Evolutionary conservation across 23 tunicate species (phyloP).

Genomic region (Oikopleura vanhoeffeni): DNA sequence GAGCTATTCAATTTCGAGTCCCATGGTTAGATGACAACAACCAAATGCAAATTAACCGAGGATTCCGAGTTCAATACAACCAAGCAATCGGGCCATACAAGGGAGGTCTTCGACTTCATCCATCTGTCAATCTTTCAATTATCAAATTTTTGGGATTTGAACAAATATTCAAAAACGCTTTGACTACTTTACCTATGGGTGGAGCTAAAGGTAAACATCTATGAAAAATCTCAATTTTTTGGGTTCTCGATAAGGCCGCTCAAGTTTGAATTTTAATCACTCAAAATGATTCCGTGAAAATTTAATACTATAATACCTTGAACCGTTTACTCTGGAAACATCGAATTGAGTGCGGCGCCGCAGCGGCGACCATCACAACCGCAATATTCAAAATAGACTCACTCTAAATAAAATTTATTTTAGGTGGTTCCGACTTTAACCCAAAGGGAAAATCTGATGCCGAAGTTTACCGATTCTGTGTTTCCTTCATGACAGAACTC

Average conservation of each 20-base stretch:
- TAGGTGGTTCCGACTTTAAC: conserved; percentile 85
- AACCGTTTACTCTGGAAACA: too few species aligned
- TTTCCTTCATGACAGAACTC: conserved; percentile 94
- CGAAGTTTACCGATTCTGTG: conserved; percentile 78
- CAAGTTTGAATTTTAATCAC: too few species aligned
- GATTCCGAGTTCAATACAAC: conserved; percentile 93
- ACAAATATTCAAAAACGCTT: conserved; percentile 95
- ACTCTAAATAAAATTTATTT: too few species aligned
- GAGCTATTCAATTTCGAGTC: conserved; percentile 78
- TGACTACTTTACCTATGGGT: conserved; percentile 97
- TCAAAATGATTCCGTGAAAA: too few species aligned
- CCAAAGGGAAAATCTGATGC: conserved; percentile 92
- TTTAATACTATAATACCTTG: too few species aligned
- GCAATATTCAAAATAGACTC: too few species aligned
- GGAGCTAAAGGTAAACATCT: conserved; percentile 94
- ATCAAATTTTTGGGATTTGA: conserved; percentile 95
- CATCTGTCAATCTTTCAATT: conserved; percentile 87
- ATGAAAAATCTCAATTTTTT: too few species aligned
- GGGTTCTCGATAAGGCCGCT: too few species aligned
- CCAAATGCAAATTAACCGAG: conserved; percentile 81
- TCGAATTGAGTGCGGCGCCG: too few species aligned
- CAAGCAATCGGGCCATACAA: conserved; percentile 99
- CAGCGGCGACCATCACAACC: too few species aligned
- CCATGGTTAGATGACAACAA: conserved; percentile 99
- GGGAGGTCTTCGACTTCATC: conserved; percentile 94